A percentile compares a stretch with the other conserved stretches of the same genome.
Conservation (phyloP, 2,797 vertebrate genomes). For the Sparus aurata region DNA sequence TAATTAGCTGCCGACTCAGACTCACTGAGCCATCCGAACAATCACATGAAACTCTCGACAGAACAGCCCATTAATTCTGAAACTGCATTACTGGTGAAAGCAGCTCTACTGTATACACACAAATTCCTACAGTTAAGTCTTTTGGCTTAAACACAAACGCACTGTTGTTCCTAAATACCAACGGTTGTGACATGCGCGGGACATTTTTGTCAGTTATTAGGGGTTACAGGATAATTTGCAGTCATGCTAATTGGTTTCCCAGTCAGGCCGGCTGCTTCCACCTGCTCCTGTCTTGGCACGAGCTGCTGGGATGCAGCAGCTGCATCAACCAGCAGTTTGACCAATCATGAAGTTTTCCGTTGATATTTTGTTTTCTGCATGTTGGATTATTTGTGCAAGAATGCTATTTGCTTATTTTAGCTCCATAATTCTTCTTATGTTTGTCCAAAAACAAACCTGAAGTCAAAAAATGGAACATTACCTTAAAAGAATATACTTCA, state of each 20-base stretch:
- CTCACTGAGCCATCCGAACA: slow-evolving; percentile 1
- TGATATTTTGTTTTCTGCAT: not conserved
- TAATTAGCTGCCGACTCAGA: slow-evolving; percentile 15
- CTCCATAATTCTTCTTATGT: not conserved
- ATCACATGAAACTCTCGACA: slow-evolving; percentile 43
- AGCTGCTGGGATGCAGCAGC: slow-evolving; percentile 16
- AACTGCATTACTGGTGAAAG: slow-evolving; percentile 34
- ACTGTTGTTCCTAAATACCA: slow-evolving; percentile 51
- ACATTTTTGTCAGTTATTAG: slow-evolving; percentile 34
- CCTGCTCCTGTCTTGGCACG: slow-evolving; percentile 67
- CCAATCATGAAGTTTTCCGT: not conserved
- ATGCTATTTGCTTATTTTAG: not conserved
- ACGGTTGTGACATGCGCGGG: slow-evolving; percentile 23
- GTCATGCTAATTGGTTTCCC: slow-evolving; percentile 47
- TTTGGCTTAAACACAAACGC: slow-evolving; percentile 54
- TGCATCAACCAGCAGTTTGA: slow-evolving; percentile 17
- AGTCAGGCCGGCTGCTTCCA: slow-evolving; percentile 40
- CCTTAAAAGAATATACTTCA: not conserved
- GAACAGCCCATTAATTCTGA: slow-evolving; percentile 41
- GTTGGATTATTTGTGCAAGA: not conserved
- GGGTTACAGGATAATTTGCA: slow-evolving; percentile 29
- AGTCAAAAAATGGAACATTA: not conserved
- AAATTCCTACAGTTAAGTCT: slow-evolving; percentile 71
- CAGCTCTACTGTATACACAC: slow-evolving; percentile 14
- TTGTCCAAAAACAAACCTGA: not conserved